A percentile compares a stretch with the other conserved stretches of the same genome.
Conservation (phyloP, 2,797 vertebrate species). For the Allobates femoralis region DNA sequence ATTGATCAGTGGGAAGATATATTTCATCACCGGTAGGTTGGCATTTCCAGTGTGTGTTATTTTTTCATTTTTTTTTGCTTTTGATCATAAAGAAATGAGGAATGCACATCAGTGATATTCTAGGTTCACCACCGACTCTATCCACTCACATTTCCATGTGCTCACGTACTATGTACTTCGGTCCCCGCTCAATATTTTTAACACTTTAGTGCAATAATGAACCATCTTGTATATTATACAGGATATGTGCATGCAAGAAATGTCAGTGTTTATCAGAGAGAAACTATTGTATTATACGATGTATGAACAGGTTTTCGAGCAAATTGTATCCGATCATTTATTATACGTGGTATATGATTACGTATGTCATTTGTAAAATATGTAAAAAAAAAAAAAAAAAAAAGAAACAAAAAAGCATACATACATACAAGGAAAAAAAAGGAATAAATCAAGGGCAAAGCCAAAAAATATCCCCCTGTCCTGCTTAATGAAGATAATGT, state of each 20-base stretch:
- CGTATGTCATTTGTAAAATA: constrained; percentile 77
- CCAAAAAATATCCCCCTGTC: constrained; percentile 74
- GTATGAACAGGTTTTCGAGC: constrained; percentile 77
- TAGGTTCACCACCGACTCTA: constrained; percentile 66
- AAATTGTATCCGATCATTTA: constrained; percentile 78
- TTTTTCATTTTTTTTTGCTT: constrained; percentile 14
- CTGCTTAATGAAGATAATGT: constrained; percentile 74
- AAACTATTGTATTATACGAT: constrained; percentile 82
- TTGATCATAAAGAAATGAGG: constrained; percentile 81
- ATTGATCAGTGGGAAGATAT: constrained; percentile 67
- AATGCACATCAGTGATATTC: constrained; percentile 97
- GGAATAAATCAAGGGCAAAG: constrained; percentile 77
- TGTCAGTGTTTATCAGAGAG: constrained; percentile 80
- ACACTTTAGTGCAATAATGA: constrained; percentile 94
- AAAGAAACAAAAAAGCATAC: too few relatives aligned
- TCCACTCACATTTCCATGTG: constrained; percentile 40
- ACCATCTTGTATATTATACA: constrained; percentile 80
- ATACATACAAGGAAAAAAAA: constrained; percentile 68
- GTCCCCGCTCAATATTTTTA: constrained; percentile 89
- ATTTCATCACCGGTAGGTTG: constrained; percentile 60
- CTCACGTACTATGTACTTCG: constrained; percentile 67
- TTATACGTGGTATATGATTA: constrained; percentile 78
- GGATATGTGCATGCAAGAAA: constrained; percentile 81
- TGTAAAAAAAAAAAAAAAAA: constrained; percentile 65
- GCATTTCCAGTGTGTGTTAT: constrained; percentile 69